Base-by-base conservation (phyloP, 2,113 vertebrate species). In the Oreochromis spilurus region DNA sequence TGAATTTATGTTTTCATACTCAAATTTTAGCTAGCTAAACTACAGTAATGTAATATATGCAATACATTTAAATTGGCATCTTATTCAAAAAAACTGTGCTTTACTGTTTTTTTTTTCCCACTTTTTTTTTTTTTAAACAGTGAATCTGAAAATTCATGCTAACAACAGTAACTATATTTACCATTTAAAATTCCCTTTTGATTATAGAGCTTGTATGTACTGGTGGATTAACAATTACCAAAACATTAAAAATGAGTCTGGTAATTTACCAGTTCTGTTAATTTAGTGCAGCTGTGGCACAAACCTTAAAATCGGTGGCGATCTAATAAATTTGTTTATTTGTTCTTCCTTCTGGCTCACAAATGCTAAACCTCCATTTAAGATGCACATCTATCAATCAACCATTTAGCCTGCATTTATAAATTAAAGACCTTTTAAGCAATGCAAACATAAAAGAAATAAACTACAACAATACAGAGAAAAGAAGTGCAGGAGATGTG, bases 211-310 rank as follows among this genome's bases (percentile, higher is more conserved):
- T 16, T 29, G 26, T 9, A 9, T 9, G 21, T 43, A 3, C 7
- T 16, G 65, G n/a, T 14, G n/a, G 38, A 24, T 26, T 70, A 70
- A 24, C 36, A 40, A 9, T 70, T 43, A 70, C 36, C 1, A 0
- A 14, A 70, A 9, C 62, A 24, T 40, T 14, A 43, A 16, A 70
- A 70, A 70, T 0, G 12, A 70, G 0, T 65, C 31, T 65, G 34
- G 6, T 67, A 67, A 67, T 65, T 67, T 70, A 43, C 65, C n/a
- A 16, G 7, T 70, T 9, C 38, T 24, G 65, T 43, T 70, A 70
- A 43, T 70, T 70, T 24, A 70, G 5, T 24, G 65, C 11, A 70
- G 36, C 62, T 70, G 36, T 14, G 62, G 7, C 65, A 70, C 38
- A 43, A 70, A 0, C 65, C 38, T 43, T 70, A 16, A 40, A 70